Base-by-base conservation (phyloP, 2,113 vertebrate genomes). In the Tympanuchus pallidicinctus region DNA sequence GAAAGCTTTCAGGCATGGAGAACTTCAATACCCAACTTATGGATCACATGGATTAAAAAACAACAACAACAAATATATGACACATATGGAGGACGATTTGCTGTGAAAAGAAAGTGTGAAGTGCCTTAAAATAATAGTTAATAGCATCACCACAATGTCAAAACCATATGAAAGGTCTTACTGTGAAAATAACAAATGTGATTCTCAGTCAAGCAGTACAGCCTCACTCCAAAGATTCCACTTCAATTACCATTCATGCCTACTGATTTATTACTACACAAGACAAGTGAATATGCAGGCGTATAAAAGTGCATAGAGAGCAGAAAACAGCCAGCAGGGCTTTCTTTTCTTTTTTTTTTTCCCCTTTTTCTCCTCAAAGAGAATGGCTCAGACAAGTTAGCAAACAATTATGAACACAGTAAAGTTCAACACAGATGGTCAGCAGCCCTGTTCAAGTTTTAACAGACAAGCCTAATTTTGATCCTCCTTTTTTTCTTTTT, bases 351-450 rank as follows among this genome's bases (percentile, higher is more conserved):
- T 2, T 24, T 10, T 9, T 56, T 40, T 13, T 43, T 16, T n/a
- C n/a, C 10, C 30, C 30, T 70, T 75, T 75, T 50, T 47, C 47
- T 60, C 36, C 42, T 15, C 42, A 30, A 34, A 82, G 60, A 89
- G 64, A 92, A 92, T 54, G 85, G 86, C 90, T 92, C 74, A 65
- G 94, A 94, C 91, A 96, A 94, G 87, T 95, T 84, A 89, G 74
- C 34, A 89, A 90, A 90, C 80, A 86, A 85, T 69, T 90, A 84
- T 4, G 54, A 59, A 59, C 71, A 77, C 77, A 8, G 67, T 61
- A 88, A 94, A 92, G 91, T 94, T 93, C 92, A 93, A 25, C 0
- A 0, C 30, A 56, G 88, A 85, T 1, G 3, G 63, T 42, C 66
- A 78, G 65, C 73, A 90, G 84, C 52, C 21, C 27, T 43, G 42